A percentile compares a stretch with the other conserved stretches of the same genome.
Conservation (phyloP, 2,888 invertebrate species). For the Drosophila tripunctata region DNA sequence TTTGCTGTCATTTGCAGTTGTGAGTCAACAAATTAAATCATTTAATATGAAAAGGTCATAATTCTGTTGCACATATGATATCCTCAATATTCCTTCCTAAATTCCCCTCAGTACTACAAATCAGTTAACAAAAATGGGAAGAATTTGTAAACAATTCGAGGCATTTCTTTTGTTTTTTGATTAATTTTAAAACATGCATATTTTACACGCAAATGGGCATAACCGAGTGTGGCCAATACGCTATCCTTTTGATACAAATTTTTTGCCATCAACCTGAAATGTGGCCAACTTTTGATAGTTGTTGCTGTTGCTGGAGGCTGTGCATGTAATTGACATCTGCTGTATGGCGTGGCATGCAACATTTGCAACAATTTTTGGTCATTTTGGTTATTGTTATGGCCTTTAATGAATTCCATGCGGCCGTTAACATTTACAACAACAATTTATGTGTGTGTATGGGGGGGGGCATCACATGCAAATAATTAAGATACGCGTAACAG, state of each 20-base stretch:
- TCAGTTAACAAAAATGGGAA: background rate
- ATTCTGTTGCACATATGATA: background rate
- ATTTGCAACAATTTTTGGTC: conserved; percentile 38
- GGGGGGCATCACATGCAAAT: conserved; percentile 46
- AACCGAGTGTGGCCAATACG: background rate
- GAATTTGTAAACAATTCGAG: conserved; percentile 31
- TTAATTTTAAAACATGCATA: conserved; percentile 61
- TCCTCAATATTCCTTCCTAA: too few species aligned
- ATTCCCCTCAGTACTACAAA: background rate
- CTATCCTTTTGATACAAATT: background rate
- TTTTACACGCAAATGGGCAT: background rate
- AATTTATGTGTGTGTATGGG: too few species aligned
- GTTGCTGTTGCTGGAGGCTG: background rate
- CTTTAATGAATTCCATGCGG: conserved; percentile 52
- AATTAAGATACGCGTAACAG: conserved; percentile 57
- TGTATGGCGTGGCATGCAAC: conserved; percentile 9
- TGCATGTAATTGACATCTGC: conserved; percentile 12
- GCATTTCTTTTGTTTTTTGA: conserved; percentile 55
- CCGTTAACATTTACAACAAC: conserved; percentile 47
- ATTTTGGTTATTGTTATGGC: conserved; percentile 55
- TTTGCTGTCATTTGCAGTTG: conserved; percentile 40
- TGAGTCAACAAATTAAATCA: conserved; percentile 59
- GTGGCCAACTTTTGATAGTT: background rate
- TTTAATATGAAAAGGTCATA: conserved; percentile 56
- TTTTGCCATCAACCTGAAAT: background rate